Percentiles rank a stretch among this genome's conserved stretches.
Conservation (phyloP, 2,888 invertebrate genomes). For the Sphaerophoria taeniata region DNA sequence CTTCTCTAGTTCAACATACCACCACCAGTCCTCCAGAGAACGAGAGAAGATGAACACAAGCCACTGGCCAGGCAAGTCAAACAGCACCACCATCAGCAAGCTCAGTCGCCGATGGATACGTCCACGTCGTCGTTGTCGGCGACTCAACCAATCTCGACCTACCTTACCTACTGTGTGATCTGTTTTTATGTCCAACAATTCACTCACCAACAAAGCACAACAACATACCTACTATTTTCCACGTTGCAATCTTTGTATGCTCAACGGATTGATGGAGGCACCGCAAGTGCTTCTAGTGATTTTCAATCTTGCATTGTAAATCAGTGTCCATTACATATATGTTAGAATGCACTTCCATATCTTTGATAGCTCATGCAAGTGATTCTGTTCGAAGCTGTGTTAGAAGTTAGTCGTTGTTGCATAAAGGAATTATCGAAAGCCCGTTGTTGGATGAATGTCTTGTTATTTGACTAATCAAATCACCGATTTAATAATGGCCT, state of each 20-base stretch:
- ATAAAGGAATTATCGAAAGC: slow-evolving; percentile 54
- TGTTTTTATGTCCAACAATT: slow-evolving; percentile 60
- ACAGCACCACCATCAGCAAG: background rate
- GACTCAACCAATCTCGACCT: background rate
- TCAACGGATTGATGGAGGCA: slow-evolving; percentile 45
- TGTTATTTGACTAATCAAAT: slow-evolving; percentile 71
- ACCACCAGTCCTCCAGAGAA: no score
- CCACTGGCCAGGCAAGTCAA: background rate
- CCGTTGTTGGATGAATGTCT: slow-evolving; percentile 33
- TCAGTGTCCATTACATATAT: slow-evolving; percentile 55
- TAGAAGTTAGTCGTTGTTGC: slow-evolving; percentile 32
- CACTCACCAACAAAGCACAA: slow-evolving; percentile 30
- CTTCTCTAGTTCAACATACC: slow-evolving; percentile 34
- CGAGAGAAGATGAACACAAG: slow-evolving; percentile 2
- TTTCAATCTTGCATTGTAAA: slow-evolving; percentile 68
- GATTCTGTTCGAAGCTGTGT: slow-evolving; percentile 49
- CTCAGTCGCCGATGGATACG: slow-evolving; percentile 1
- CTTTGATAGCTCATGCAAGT: slow-evolving; percentile 37
- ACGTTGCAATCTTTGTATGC: slow-evolving; percentile 28
- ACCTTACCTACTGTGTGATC: slow-evolving; percentile 31
- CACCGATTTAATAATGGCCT: slow-evolving; percentile 54
- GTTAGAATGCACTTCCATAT: slow-evolving; percentile 52
- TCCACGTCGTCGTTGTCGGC: background rate
- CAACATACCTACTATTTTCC: background rate
- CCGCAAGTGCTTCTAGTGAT: slow-evolving; percentile 57